Evolutionary conservation across 2,888 invertebrate species (phyloP).

Genomic region (Allophyes oxyacanthae): DNA sequence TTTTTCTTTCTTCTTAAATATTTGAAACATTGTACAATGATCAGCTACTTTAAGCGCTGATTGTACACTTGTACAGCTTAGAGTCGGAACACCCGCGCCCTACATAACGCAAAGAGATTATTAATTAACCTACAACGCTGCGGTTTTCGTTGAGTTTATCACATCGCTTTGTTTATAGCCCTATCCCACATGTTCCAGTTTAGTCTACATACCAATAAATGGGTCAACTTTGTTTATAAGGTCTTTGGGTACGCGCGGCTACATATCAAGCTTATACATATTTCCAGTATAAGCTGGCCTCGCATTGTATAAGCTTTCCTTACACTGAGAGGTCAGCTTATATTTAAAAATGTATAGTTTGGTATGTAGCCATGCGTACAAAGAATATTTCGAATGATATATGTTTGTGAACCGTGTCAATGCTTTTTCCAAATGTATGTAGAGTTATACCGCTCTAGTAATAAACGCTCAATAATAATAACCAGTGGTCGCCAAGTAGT

Average conservation of each 20-base stretch:
- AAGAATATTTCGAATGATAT: slow-evolving; percentile 30
- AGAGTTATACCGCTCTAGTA: too few relatives aligned
- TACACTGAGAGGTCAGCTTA: background rate
- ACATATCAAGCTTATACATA: too few relatives aligned
- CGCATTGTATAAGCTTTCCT: too few relatives aligned
- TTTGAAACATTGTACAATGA: too few relatives aligned
- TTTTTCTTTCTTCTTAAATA: too few relatives aligned
- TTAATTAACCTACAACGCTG: slow-evolving; percentile 26
- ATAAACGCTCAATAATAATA: too few relatives aligned
- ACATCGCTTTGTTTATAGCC: slow-evolving; percentile 36
- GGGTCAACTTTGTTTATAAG: slow-evolving; percentile 55
- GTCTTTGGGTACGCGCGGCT: slow-evolving; percentile 21
- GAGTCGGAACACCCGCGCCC: background rate
- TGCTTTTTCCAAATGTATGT: slow-evolving; percentile 2
- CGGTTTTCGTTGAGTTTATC: slow-evolving; percentile 30
- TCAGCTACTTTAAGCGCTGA: too few relatives aligned
- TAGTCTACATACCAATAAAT: slow-evolving; percentile 51
- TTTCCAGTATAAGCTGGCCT: too few relatives aligned
- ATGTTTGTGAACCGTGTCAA: slow-evolving; percentile 28
- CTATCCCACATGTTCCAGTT: slow-evolving; percentile 45
- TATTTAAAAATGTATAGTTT: too few relatives aligned
- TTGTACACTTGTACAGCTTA: too few relatives aligned
- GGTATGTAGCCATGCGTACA: too few relatives aligned
- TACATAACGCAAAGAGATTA: slow-evolving; percentile 11
- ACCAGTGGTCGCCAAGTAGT: too few relatives aligned